Conservation (phyloP, 2,113 vertebrate genomes). For the Jacana jacana region DNA sequence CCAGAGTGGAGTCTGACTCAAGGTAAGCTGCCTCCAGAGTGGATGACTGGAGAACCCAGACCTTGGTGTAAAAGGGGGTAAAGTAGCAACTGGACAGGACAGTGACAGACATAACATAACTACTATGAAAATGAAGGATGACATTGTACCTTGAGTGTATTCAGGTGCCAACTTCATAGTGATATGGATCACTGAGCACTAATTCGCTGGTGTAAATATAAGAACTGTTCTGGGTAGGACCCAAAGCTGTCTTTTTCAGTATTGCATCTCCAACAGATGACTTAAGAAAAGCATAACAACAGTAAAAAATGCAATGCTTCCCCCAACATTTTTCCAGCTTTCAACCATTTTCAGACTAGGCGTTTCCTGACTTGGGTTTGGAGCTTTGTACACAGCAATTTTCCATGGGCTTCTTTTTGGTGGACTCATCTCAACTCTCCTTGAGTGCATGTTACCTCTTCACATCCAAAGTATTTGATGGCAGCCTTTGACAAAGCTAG, state of each 20-base stretch:
- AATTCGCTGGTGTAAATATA: neutral
- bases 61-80: neutral
- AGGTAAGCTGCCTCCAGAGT: neutral
- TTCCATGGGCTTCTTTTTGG: neutral
- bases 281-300: neutral
- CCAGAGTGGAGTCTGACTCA: neutral
- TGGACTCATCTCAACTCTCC: neutral
- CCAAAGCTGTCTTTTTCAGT: neutral
- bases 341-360: neutral
- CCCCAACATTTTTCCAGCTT: neutral
- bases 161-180: neutral
- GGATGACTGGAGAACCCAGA: neutral
- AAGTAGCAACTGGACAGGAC: neutral
- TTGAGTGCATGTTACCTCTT: rapidly evolving
- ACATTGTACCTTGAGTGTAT: neutral
- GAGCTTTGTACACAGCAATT: neutral
- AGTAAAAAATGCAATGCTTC: neutral
- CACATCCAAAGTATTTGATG: neutral
- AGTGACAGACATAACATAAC: neutral
- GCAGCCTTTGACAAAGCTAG: neutral
- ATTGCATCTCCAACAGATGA: neutral
- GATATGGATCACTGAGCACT: neutral
- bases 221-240: neutral
- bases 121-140: neutral
- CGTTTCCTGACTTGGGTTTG: neutral